phyloP scores from a whole-genome alignment of 2,797 vertebrate genomes.

The Lateolabrax maculatus region DNA sequence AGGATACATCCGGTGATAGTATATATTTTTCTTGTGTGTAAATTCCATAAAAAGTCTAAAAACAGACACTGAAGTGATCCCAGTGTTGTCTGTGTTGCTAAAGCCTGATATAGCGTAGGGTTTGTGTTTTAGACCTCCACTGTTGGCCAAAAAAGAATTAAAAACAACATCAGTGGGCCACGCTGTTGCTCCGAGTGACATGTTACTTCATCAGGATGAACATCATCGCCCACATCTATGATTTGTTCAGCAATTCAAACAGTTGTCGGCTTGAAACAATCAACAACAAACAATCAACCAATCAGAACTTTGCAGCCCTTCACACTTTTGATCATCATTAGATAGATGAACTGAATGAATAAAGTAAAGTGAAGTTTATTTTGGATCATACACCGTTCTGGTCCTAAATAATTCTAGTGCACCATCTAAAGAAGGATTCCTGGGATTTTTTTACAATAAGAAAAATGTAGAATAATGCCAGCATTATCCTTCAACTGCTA shows the following conservation, averaged over 20 bases:
- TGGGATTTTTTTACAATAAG: not conserved
- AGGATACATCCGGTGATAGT: not conserved
- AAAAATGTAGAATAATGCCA: not conserved
- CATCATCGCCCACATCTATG: not conserved
- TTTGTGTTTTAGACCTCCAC: not conserved
- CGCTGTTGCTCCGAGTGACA: not conserved
- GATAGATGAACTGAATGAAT: not conserved
- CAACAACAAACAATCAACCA: not conserved
- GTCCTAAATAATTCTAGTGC: not conserved
- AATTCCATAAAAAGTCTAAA: not conserved
- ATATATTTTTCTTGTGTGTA: not conserved
- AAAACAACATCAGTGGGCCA: not conserved
- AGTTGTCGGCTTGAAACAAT: not conserved
- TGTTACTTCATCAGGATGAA: not conserved
- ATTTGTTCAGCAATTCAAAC: not conserved
- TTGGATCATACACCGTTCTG: not conserved
- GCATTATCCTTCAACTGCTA: not conserved
- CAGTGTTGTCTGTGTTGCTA: not conserved
- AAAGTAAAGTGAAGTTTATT: not conserved
- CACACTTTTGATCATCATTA: too few species aligned
- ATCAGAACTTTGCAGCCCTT: not conserved
- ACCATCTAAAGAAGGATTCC: too few species aligned
- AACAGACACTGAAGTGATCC: not conserved
- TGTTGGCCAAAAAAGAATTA: too few species aligned
- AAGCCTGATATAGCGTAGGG: not conserved